phyloP scores from a whole-genome alignment of 2,113 vertebrate genomes.

The Cyanoramphus novaezelandiae region DNA sequence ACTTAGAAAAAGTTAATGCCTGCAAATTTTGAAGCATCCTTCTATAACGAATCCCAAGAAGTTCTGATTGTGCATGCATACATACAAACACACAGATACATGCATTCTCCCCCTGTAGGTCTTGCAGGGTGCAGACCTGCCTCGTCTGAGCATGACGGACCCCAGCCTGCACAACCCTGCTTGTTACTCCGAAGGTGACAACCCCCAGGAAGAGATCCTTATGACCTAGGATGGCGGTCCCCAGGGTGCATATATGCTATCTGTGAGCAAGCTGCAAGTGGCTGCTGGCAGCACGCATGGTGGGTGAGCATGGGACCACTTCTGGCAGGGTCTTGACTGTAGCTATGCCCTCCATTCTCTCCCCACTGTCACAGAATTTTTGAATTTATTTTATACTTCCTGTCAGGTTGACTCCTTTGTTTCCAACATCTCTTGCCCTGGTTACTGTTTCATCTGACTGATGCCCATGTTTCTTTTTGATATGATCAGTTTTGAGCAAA shows the following conservation, averaged over 20 bases:
- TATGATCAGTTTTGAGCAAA: not conserved
- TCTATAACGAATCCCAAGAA: not conserved
- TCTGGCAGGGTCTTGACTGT: not conserved
- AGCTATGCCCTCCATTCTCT: not conserved
- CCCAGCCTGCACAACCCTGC: not conserved
- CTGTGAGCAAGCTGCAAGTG: fast-evolving
- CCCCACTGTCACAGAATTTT: not conserved
- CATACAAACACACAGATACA: fast-evolving
- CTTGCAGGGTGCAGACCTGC: not conserved
- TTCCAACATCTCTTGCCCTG: not conserved
- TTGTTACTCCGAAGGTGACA: not conserved
- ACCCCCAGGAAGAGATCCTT: not conserved
- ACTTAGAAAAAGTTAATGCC: not conserved
- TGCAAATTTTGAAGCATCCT: not conserved
- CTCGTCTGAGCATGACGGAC: not conserved
- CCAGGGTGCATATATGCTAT: not conserved
- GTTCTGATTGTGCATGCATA: not conserved
- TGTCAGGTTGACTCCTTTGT: not conserved
- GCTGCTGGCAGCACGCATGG: not conserved
- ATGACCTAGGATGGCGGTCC: fast-evolving
- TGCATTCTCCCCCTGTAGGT: fast-evolving
- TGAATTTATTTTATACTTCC: not conserved
- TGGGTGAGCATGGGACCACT: fast-evolving
- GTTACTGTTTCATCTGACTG: not conserved
- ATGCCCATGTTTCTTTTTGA: not conserved